Conservation (phyloP, 35 echinoderm and acorn worm species). For the Antedon bifida region DNA sequence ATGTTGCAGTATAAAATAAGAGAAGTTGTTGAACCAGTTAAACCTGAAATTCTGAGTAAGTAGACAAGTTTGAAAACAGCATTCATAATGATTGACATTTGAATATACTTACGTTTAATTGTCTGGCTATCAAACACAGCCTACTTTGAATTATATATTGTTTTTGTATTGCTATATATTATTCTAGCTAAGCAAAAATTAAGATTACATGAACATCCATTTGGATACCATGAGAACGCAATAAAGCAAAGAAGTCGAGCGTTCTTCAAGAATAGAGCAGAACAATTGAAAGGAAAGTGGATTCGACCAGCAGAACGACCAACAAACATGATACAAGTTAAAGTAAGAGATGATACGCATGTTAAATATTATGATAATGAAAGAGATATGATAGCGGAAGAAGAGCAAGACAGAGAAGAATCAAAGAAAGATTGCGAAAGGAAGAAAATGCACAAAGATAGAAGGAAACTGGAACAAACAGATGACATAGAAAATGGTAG, state of each 20-base stretch:
- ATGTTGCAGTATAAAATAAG: slow-evolving; percentile 9
- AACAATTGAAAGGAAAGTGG: background rate
- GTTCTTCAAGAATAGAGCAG: background rate
- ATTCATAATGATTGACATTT: too few relatives aligned
- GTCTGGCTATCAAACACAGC: too few relatives aligned
- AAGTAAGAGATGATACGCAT: background rate
- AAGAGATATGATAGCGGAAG: background rate
- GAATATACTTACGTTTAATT: too few relatives aligned
- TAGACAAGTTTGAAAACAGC: background rate
- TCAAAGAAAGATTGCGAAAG: background rate
- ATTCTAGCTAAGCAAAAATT: background rate
- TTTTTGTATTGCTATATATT: background rate
- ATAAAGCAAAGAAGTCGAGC: background rate
- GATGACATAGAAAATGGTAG: background rate
- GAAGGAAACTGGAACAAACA: background rate
- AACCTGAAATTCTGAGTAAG: background rate
- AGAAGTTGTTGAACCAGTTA: slow-evolving; percentile 7
- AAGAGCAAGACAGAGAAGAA: background rate
- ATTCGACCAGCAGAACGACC: background rate
- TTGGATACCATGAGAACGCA: background rate
- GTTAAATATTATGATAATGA: background rate
- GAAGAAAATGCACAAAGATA: background rate
- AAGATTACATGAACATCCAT: background rate
- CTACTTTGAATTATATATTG: background rate
- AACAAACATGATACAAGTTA: background rate